phyloP scores from a whole-genome alignment of 2,113 vertebrate species.

The Brachypodius melanocephalos region DNA sequence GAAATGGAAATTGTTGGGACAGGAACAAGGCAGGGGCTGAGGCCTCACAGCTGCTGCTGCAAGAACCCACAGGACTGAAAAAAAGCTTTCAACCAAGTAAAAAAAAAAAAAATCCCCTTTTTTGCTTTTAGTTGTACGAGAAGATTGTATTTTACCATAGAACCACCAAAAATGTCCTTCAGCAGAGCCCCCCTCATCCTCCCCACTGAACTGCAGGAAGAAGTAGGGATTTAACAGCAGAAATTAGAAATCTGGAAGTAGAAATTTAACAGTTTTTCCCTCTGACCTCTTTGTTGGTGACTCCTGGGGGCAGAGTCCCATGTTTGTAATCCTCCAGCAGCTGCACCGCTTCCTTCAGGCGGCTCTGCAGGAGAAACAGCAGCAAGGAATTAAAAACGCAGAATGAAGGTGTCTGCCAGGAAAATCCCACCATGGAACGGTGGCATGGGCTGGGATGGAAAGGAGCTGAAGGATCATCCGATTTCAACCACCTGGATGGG shows the following conservation, averaged over 20 bases:
- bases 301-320: conserved; percentile 77
- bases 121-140: fast-evolving
- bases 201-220: fast-evolving
- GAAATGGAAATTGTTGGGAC: fast-evolving
- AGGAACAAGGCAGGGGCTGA: not conserved
- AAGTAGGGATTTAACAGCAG: not conserved
- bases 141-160: not conserved
- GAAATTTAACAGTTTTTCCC: not conserved
- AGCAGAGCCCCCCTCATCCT: no score
- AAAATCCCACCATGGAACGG: fast-evolving
- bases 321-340: conserved; percentile 83
- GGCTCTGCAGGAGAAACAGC: conserved; percentile 70
- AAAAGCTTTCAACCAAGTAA: not conserved
- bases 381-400: fast-evolving
- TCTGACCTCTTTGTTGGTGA: conserved; percentile 86
- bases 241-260: not conserved
- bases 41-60: not conserved
- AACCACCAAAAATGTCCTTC: not conserved
- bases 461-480: fast-evolving
- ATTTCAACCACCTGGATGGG: not conserved
- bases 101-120: not conserved
- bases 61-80: not conserved
- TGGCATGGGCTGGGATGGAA: fast-evolving
- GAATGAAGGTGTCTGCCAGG: fast-evolving
- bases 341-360: conserved; percentile 83